Conservation (phyloP, 1,140 invertebrate species). For the Galleria mellonella region DNA sequence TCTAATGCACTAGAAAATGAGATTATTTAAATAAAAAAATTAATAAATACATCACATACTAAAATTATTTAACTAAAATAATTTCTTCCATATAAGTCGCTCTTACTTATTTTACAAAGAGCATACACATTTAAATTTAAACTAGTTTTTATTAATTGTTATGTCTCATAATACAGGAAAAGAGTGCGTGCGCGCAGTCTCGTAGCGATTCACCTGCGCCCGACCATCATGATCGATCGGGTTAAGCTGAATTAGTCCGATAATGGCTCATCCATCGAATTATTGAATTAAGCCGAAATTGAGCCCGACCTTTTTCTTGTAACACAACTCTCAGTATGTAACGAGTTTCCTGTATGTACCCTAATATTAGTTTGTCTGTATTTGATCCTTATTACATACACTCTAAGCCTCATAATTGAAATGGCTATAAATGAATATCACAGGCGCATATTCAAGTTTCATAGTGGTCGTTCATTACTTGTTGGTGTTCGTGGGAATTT, state of each 20-base stretch:
- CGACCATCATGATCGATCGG: slow-evolving; percentile 36
- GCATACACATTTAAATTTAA: no score
- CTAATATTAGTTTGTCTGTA: no score
- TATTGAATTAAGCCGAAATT: slow-evolving; percentile 40
- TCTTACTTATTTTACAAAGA: no score
- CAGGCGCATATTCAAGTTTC: not conserved
- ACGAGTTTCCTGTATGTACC: slow-evolving; percentile 22
- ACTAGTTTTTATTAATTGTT: no score
- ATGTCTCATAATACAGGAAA: not conserved
- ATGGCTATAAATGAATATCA: not conserved
- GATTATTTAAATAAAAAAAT: no score
- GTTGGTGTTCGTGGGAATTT: slow-evolving; percentile 12
- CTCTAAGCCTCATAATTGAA: no score
- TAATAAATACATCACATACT: no score
- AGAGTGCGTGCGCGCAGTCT: slow-evolving; percentile 2
- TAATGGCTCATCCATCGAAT: slow-evolving; percentile 36
- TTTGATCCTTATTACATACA: no score
- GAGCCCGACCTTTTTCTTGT: slow-evolving; percentile 37
- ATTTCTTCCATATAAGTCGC: no score
- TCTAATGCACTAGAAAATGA: no score
- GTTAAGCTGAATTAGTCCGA: slow-evolving; percentile 27
- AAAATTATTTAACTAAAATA: no score
- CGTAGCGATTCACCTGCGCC: slow-evolving; percentile 34
- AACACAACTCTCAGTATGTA: slow-evolving; percentile 16
- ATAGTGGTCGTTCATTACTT: slow-evolving; percentile 1